phyloP scores from a whole-genome alignment of 2,113 vertebrate species.

The Pseudolaguvia tuberculata region DNA sequence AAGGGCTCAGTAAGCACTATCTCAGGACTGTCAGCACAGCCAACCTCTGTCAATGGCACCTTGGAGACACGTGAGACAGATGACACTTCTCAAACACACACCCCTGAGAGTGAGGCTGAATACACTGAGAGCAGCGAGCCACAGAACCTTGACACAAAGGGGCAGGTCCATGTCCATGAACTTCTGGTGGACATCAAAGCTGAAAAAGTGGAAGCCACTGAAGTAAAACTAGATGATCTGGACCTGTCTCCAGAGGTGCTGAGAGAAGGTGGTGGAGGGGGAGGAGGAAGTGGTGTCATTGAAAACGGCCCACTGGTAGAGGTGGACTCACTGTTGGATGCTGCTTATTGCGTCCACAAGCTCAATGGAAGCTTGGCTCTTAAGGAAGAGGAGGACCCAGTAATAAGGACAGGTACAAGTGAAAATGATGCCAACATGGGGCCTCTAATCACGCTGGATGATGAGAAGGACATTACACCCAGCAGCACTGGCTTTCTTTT shows the following conservation, averaged over 20 bases:
- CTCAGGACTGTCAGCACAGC: slow-evolving; percentile 89
- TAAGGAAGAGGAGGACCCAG: slow-evolving; percentile 75
- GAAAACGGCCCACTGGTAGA: slow-evolving; percentile 91
- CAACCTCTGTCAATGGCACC: slow-evolving; percentile 84
- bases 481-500: slow-evolving; percentile 90
- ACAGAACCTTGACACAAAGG: slow-evolving; percentile 84
- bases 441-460: slow-evolving; percentile 91
- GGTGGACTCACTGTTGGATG: slow-evolving; percentile 91
- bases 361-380: slow-evolving; percentile 82
- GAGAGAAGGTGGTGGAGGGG: slow-evolving; percentile 74
- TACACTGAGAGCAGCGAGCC: slow-evolving; percentile 83
- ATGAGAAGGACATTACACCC: slow-evolving; percentile 91
- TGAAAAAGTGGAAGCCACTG: slow-evolving; percentile 97
- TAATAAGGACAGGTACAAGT: slow-evolving; percentile 50
- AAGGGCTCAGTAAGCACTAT: slow-evolving; percentile 97
- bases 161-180: slow-evolving; percentile 92
- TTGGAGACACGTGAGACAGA: slow-evolving; percentile 90
- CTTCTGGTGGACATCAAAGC: slow-evolving; percentile 93
- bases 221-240: slow-evolving; percentile 96
- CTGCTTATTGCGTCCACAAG: slow-evolving; percentile 95
- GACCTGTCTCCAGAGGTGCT: slow-evolving; percentile 93
- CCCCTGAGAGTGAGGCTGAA: slow-evolving; percentile 93
- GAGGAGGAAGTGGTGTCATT: slow-evolving; percentile 75
- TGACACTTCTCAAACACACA: slow-evolving; percentile 92
- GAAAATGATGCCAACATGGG: slow-evolving; percentile 85